Percentiles rank a stretch among this genome's conserved stretches.
These are phyloP conservation scores for Arion vulgaris DNA, from an alignment of 1,140 invertebrate genomes.

Conservation along the genomic window DNA sequence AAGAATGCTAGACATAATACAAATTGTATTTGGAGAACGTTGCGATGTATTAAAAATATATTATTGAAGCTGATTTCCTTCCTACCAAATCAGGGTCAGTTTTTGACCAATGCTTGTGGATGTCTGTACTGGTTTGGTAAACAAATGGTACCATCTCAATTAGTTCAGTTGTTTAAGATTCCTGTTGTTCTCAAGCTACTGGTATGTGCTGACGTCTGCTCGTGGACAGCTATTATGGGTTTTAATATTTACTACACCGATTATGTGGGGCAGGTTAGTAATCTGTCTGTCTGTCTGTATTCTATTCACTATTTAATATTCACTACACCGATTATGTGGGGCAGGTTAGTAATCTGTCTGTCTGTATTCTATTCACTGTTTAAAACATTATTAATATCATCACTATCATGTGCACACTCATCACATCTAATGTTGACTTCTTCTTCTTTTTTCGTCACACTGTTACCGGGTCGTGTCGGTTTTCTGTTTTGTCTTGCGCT, in stretches of 20 bases:
- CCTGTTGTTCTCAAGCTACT: constrained; percentile 71
- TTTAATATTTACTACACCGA: constrained; percentile 76
- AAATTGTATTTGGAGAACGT: neutral
- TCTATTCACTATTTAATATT: no score
- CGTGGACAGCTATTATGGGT: constrained; percentile 74
- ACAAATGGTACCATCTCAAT: constrained; percentile 54
- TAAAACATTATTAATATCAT: no score
- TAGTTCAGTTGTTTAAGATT: constrained; percentile 62
- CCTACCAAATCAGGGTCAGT: neutral
- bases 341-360: constrained; percentile 55
- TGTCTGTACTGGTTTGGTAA: constrained; percentile 27
- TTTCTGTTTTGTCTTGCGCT: no score
- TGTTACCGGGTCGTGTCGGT: no score
- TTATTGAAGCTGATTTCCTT: neutral
- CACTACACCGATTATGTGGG: constrained; percentile 76
- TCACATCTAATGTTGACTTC: no score
- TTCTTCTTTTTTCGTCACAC: no score
- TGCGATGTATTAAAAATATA: neutral
- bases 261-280: constrained; percentile 72
- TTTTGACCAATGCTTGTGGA: neutral
- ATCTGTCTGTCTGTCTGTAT: neutral
- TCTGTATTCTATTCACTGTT: no score
- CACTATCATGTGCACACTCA: no score
- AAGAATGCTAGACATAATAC: neutral
- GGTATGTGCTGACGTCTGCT: constrained; percentile 67